Evolutionary conservation across 2,888 invertebrate genomes (phyloP), one percentile per base, ranked within the genome.

Genomic region (Leptarthrus brevirostris): DNA sequence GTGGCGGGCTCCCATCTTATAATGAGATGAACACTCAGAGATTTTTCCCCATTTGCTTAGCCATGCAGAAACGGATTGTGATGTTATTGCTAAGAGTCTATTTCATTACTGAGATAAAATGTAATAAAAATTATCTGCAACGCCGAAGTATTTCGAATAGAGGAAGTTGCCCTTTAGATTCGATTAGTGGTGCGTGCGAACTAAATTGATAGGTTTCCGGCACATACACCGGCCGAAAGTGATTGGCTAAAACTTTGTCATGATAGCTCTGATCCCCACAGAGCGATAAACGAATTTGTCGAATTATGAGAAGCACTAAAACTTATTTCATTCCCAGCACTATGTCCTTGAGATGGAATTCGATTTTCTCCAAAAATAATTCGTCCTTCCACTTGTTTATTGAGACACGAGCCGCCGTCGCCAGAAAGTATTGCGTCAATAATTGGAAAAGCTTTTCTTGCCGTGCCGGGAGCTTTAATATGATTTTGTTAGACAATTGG

Each of bases 1-100:
- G 12, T 49, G 34, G 47, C 30, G 34, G 30, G 52, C 24, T 69
- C 20, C 18, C 20, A 5, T 49, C 18, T 69, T 44, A 26, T 44
- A 69, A 69, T 69, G 69, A 49, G 69, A 69, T 69, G 49, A 69
- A 52, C 69, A 20, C 10, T 2, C 30, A 18, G 69, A 52, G 52
- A 69, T 69, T 69, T 69, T 52, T 69, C 52, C n/a, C 34, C 16
- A 44, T 34, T 44, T 69, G 34, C 52, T 47, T 24, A 49, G 10
- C 52, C 34, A 64, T n/a, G 44, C 47, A 18, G 49, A 49, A 16
- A 12, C 3, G 8, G 5, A 49, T 49, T 3, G 3, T 49, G 49
- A 49, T 44, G 24, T 18, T 40, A 44, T 47, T 64, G 64, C 64
- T n/a, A 20, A 3, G 5, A 40, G 18, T 44, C 44, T 16, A 10